Conservation (phyloP, 2,888 invertebrate genomes). For the Drosophila pegasa region DNA sequence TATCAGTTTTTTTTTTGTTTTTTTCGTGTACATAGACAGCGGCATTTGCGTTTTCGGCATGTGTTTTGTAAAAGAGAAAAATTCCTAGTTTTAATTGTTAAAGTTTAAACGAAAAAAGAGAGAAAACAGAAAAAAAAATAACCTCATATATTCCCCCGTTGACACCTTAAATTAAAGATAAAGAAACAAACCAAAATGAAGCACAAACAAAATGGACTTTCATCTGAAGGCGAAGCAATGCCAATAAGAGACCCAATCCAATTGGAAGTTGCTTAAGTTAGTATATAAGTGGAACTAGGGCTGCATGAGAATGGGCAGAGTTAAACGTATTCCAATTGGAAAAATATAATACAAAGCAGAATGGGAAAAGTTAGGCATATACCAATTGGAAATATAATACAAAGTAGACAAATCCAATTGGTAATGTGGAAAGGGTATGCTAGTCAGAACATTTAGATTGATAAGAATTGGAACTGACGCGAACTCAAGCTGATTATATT, state of each 20-base stretch:
- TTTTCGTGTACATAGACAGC: conserved; percentile 64
- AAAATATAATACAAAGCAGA: too few relatives aligned
- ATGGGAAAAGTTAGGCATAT: too few relatives aligned
- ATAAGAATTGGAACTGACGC: too few relatives aligned
- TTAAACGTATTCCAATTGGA: neutral
- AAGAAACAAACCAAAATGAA: conserved; percentile 34
- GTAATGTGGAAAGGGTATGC: too few relatives aligned
- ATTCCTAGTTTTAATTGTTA: conserved; percentile 74
- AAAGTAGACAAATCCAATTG: too few relatives aligned
- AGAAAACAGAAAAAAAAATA: conserved; percentile 11
- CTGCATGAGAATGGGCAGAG: too few relatives aligned
- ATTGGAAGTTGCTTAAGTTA: neutral
- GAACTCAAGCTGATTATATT: too few relatives aligned
- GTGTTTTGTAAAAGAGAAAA: conserved; percentile 35
- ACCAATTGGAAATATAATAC: too few relatives aligned
- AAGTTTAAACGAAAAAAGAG: conserved; percentile 52
- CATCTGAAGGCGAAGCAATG: neutral
- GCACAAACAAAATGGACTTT: conserved; percentile 23
- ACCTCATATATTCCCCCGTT: conserved; percentile 51
- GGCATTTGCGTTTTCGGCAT: conserved; percentile 53
- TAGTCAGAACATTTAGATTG: too few relatives aligned
- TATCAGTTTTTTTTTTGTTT: conserved; percentile 20
- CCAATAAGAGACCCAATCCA: neutral
- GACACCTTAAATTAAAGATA: conserved; percentile 57
- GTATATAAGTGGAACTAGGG: too few relatives aligned